phyloP scores from a whole-genome alignment of 2,888 invertebrate genomes.

The Anthoptus insignis region DNA sequence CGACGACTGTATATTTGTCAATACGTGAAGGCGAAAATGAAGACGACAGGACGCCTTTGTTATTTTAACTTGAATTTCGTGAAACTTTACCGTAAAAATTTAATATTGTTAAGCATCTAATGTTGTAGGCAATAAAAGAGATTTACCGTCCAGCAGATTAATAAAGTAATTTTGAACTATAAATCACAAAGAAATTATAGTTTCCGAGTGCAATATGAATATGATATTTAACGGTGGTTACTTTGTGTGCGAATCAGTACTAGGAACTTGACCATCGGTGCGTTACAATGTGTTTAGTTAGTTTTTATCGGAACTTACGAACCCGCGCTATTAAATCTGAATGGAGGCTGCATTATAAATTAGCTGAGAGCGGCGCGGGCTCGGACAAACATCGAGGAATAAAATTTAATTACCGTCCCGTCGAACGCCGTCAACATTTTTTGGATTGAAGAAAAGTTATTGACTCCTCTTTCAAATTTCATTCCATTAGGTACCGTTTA shows the following conservation, averaged over 20 bases:
- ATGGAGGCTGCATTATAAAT: conserved; percentile 28
- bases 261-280: background rate
- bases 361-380: conserved; percentile 14
- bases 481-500: conserved; percentile 16
- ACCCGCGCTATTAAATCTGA: conserved; percentile 30
- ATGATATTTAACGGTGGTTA: conserved; percentile 9
- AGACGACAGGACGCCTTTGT: too few relatives aligned
- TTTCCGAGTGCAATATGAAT: conserved; percentile 6
- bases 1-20: conserved; percentile 15
- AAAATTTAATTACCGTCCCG: conserved; percentile 35
- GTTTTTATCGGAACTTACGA: conserved; percentile 17
- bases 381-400: conserved; percentile 29
- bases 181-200: background rate
- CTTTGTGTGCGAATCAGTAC: conserved; percentile 22
- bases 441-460: conserved; percentile 32
- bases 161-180: conserved; percentile 5
- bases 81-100: too few relatives aligned
- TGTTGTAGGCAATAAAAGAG: background rate
- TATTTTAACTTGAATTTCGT: background rate
- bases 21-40: too few relatives aligned
- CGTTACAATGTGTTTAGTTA: conserved; percentile 22
- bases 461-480: conserved; percentile 25
- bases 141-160: background rate
- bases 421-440: conserved; percentile 29
- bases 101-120: too few relatives aligned